Percentiles rank a stretch among this genome's conserved stretches.
Evolutionary conservation across 1,140 invertebrate species (phyloP).

Genomic region (Tachypleus tridentatus): DNA sequence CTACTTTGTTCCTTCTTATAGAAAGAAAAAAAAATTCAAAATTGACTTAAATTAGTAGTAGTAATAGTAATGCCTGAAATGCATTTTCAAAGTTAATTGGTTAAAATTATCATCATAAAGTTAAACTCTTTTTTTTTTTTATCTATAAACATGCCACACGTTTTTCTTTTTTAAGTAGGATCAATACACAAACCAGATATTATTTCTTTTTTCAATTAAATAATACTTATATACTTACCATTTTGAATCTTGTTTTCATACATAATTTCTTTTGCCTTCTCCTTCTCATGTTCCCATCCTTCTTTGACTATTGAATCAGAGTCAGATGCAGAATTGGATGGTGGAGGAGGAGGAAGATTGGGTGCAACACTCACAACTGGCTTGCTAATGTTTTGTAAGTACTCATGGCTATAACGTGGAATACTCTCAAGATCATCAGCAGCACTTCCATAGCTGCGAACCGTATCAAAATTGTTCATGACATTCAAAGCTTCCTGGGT

Average conservation of each 20-base stretch:
- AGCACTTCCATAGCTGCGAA: slow-evolving; percentile 81
- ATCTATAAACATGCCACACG: too few species aligned
- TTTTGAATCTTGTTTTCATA: slow-evolving; percentile 70
- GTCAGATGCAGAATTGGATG: slow-evolving; percentile 41
- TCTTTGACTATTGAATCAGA: slow-evolving; percentile 53
- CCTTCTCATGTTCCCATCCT: slow-evolving; percentile 47
- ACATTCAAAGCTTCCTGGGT: slow-evolving; percentile 49
- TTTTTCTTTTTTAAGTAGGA: too few species aligned
- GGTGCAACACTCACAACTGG: slow-evolving; percentile 32
- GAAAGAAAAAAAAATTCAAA: too few species aligned
- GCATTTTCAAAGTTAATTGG: not conserved
- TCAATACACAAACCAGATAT: too few species aligned
- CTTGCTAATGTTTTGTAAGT: slow-evolving; percentile 37
- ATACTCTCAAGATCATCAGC: slow-evolving; percentile 84
- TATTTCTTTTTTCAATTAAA: too few species aligned
- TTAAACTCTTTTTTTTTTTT: too few species aligned
- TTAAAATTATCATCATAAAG: too few species aligned
- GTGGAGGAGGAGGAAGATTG: slow-evolving; percentile 37
- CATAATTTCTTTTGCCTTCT: slow-evolving; percentile 22
- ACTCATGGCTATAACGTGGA: slow-evolving; percentile 42
- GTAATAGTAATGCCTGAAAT: not conserved
- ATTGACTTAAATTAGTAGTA: too few species aligned
- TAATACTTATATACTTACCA: slow-evolving; percentile 37
- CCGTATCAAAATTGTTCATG: slow-evolving; percentile 78
- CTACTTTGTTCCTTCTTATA: too few species aligned